These are phyloP conservation scores for Rousettus madagascariensis DNA, from an alignment of 2,797 vertebrate species.

Conservation along the genomic window DNA sequence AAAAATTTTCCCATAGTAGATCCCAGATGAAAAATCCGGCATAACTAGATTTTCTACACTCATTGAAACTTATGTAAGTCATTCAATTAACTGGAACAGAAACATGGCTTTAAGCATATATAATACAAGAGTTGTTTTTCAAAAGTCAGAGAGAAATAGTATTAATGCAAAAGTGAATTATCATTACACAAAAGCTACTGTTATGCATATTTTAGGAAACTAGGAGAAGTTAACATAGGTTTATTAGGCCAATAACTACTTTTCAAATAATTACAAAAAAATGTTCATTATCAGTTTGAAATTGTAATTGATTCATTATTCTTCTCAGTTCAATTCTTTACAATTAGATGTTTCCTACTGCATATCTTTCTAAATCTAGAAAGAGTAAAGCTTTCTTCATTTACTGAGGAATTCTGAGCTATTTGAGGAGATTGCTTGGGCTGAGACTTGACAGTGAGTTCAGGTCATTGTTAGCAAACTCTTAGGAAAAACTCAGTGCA, in stretches of 20 bases:
- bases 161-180: background rate
- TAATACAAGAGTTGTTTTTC: background rate
- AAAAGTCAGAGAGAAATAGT: background rate
- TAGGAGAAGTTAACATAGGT: background rate
- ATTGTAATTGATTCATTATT: background rate
- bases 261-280: background rate
- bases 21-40: slow-evolving; percentile 23
- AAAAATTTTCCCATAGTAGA: slow-evolving; percentile 23
- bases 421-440: background rate
- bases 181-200: background rate
- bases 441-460: background rate
- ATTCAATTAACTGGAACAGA: slow-evolving; percentile 59
- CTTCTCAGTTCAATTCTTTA: background rate
- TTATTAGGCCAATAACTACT: background rate
- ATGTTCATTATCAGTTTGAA: background rate
- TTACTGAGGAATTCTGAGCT: background rate
- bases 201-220: background rate
- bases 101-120: slow-evolving; percentile 1
- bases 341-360: background rate
- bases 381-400: background rate
- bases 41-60: slow-evolving; percentile 42
- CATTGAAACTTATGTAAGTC: background rate
- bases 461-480: background rate
- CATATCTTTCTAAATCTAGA: background rate
- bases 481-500: background rate